Conservation (phyloP, 2,113 vertebrate species). For the Sinocyclocheilus anshuiensis region DNA sequence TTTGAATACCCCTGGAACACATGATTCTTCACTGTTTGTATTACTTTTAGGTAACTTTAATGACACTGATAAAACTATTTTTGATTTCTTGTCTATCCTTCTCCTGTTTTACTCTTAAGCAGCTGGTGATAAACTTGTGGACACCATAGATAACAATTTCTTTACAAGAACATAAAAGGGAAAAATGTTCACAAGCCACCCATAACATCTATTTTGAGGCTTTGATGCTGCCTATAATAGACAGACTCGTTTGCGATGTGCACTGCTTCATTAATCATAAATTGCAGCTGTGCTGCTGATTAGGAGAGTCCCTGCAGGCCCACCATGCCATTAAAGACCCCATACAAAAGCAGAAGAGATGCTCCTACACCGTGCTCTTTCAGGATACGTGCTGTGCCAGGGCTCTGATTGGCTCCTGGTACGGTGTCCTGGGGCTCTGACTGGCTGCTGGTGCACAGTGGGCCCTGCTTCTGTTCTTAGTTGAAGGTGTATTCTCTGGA, state of each 20-base stretch:
- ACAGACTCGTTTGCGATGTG: constrained; percentile 54
- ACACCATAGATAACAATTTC: neutral
- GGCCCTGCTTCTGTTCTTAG: constrained; percentile 38
- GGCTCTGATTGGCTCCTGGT: constrained; percentile 51
- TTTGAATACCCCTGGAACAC: too few species aligned
- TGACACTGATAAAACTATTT: neutral
- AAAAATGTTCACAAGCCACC: neutral
- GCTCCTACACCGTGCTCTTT: constrained; percentile 45
- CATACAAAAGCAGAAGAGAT: constrained; percentile 52
- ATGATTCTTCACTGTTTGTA: too few species aligned
- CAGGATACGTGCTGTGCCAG: constrained; percentile 17
- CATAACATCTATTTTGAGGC: constrained; percentile 20
- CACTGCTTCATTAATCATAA: constrained; percentile 52
- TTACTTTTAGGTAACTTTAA: neutral
- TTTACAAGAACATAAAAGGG: neutral
- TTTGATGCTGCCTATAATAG: constrained; percentile 35
- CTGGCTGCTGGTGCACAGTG: constrained; percentile 46
- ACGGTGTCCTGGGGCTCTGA: constrained; percentile 33
- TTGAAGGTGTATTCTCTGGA: constrained; percentile 19
- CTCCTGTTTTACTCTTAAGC: too few species aligned
- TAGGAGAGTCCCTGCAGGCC: constrained; percentile 48
- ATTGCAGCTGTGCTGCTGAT: constrained; percentile 56
- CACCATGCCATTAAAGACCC: constrained; percentile 36
- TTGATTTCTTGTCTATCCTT: neutral
- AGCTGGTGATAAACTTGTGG: too few species aligned